Percentiles rank a stretch among this genome's conserved stretches.
These are phyloP conservation scores for Oreohelix idahoensis DNA, from an alignment of 1,140 invertebrate species.

Conservation along the genomic window DNA sequence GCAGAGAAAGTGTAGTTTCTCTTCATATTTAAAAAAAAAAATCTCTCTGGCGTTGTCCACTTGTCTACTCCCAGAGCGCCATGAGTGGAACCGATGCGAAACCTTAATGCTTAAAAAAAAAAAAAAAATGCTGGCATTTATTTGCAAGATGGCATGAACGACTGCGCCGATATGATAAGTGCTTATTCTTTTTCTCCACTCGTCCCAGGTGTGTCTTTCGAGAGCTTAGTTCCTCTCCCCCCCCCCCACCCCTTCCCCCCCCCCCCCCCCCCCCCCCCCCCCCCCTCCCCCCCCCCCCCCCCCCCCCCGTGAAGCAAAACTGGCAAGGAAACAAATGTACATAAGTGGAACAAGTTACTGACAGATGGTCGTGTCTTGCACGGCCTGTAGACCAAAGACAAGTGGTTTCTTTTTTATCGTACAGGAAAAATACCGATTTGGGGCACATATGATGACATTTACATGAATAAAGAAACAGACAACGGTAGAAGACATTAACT, in stretches of 20 bases:
- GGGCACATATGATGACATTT: background rate
- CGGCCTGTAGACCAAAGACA: background rate
- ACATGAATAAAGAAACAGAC: too few relatives aligned
- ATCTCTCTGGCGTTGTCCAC: too few relatives aligned
- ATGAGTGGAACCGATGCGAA: too few relatives aligned
- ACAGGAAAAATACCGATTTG: background rate
- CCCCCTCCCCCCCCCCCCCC: too few relatives aligned
- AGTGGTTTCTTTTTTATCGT: background rate
- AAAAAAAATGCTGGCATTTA: background rate
- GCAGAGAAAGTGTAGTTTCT: too few relatives aligned
- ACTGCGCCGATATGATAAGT: slow-evolving; percentile 7
- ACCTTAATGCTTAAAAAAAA: too few relatives aligned
- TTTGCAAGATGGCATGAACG: background rate
- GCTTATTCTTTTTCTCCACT: slow-evolving; percentile 12
- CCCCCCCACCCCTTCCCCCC: background rate
- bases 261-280: too few relatives aligned
- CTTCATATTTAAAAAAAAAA: too few relatives aligned
- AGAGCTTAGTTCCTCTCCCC: background rate
- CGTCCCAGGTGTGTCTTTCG: slow-evolving; percentile 9
- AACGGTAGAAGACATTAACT: too few relatives aligned
- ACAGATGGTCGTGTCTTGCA: background rate
- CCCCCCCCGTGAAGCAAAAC: too few relatives aligned
- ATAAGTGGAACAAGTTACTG: background rate
- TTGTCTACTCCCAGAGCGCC: too few relatives aligned
- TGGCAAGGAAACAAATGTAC: background rate